Conservation (phyloP, 2,888 invertebrate genomes). For the Auanema freiburgensis region DNA sequence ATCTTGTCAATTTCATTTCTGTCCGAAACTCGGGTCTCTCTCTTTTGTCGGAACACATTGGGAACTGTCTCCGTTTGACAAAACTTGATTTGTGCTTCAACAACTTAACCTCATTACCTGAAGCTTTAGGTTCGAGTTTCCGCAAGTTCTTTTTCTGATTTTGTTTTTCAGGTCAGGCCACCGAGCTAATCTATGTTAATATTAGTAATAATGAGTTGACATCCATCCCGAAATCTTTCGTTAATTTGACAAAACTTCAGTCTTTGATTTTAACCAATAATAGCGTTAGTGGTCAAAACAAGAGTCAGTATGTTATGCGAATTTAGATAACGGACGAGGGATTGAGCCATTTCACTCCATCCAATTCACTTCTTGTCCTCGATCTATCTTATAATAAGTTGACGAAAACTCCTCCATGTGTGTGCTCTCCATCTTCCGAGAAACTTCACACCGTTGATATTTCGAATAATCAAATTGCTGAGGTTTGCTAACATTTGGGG, state of each 20-base stretch:
- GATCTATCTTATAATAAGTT: conserved; percentile 40
- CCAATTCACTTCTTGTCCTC: conserved; percentile 38
- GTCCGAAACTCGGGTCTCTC: neutral
- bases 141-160: neutral
- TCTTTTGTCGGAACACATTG: conserved; percentile 26
- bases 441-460: conserved; percentile 35
- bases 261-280: conserved; percentile 40
- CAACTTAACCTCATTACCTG: neutral
- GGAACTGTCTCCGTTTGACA: conserved; percentile 18
- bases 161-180: conserved; percentile 18
- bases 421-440: conserved; percentile 18
- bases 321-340: conserved; percentile 14
- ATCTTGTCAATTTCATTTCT: too few species aligned
- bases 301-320: too few species aligned
- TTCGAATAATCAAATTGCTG: conserved; percentile 31
- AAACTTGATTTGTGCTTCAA: too few species aligned
- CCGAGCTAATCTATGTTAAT: conserved; percentile 37
- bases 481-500: conserved; percentile 1
- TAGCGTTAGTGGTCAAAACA: conserved; percentile 15
- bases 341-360: conserved; percentile 28
- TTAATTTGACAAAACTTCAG: conserved; percentile 33
- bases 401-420: conserved; percentile 20
- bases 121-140: neutral
- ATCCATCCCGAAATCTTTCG: conserved; percentile 30
- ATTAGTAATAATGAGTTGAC: conserved; percentile 37